Conservation (phyloP, 2,888 invertebrate genomes). For the Seira musarum region DNA sequence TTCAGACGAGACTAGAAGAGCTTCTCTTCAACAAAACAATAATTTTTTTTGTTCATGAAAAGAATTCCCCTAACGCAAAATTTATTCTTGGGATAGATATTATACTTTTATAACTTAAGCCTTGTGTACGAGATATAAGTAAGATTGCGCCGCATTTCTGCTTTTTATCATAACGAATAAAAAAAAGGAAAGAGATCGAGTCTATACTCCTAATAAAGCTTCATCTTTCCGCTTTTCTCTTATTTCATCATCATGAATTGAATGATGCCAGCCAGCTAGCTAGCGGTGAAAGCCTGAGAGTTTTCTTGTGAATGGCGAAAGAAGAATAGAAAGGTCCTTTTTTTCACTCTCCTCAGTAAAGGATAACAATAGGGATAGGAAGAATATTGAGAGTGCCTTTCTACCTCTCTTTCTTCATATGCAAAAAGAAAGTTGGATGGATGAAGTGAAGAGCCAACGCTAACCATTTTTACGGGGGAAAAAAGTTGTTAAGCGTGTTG, state of each 20-base stretch:
- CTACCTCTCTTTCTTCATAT: background rate
- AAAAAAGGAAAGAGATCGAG: background rate
- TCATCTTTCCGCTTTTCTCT: slow-evolving; percentile 6
- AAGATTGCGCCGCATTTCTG: no score
- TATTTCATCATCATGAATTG: background rate
- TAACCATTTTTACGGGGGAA: background rate
- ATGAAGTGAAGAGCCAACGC: background rate
- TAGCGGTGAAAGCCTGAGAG: background rate
- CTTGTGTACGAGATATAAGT: no score
- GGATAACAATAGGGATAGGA: slow-evolving; percentile 2
- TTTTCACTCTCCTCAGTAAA: background rate
- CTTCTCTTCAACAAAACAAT: slow-evolving; percentile 15
- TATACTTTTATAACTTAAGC: no score
- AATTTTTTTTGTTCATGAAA: background rate
- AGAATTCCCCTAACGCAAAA: background rate
- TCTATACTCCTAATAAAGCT: background rate
- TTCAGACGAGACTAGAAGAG: slow-evolving; percentile 7
- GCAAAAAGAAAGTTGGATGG: background rate
- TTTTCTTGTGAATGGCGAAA: background rate
- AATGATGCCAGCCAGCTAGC: no score
- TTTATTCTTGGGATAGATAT: no score
- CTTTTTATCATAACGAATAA: background rate
- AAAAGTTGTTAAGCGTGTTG: slow-evolving; percentile 7
- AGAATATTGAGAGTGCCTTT: slow-evolving; percentile 4
- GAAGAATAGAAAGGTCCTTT: slow-evolving; percentile 1